Conservation (phyloP, 2,888 invertebrate species). For the Scaptomyza caliginosa region DNA sequence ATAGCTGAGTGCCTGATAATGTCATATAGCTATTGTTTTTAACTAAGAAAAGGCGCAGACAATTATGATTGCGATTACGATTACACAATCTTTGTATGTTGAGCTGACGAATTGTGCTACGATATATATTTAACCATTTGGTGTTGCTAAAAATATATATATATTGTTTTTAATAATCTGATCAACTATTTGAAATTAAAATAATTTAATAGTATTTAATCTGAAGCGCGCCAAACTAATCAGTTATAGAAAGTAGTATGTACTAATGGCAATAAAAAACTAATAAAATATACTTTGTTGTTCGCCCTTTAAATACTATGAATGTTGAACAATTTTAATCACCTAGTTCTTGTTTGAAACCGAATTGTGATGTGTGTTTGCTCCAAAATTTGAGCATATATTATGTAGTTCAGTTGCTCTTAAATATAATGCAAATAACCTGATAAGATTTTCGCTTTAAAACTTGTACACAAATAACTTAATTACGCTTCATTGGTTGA, state of each 20-base stretch:
- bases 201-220: too few species aligned
- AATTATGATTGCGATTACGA: conserved; percentile 5
- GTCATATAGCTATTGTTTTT: background rate
- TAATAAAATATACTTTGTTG: too few species aligned
- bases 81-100: background rate
- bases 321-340: too few species aligned
- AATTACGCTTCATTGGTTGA: too few species aligned
- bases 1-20: conserved; percentile 9
- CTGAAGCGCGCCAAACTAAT: too few species aligned
- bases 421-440: background rate
- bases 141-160: background rate
- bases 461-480: background rate
- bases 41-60: background rate
- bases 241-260: too few species aligned
- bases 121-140: background rate
- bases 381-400: background rate
- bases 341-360: too few species aligned
- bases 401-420: background rate
- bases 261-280: too few species aligned
- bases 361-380: too few species aligned
- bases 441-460: background rate
- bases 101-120: background rate
- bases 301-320: too few species aligned
- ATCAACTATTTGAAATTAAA: background rate
- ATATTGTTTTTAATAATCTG: background rate